A percentile compares a stretch with the other conserved stretches of the same genome.
Conservation (phyloP, 2,888 invertebrate genomes). For the Habrosyne pyritoides region DNA sequence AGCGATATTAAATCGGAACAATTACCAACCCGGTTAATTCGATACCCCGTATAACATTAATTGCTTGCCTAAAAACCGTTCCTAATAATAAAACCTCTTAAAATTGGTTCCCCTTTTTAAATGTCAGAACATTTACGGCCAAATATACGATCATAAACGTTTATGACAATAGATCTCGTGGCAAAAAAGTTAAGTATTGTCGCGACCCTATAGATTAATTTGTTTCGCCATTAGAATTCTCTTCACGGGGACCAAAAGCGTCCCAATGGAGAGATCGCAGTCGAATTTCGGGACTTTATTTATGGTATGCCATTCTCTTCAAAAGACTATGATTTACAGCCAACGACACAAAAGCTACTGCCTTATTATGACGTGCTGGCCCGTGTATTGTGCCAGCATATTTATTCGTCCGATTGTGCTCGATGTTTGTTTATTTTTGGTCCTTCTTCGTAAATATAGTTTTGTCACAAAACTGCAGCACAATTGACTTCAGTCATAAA, state of each 20-base stretch:
- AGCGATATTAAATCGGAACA: constrained; percentile 62
- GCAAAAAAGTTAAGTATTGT: constrained; percentile 62
- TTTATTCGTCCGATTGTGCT: constrained; percentile 75
- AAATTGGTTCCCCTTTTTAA: constrained; percentile 42
- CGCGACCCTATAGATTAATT: constrained; percentile 75
- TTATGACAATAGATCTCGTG: constrained; percentile 47
- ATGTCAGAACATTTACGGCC: constrained; percentile 34
- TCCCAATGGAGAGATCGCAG: constrained; percentile 64
- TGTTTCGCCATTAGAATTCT: constrained; percentile 75
- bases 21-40: constrained; percentile 47
- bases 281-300: constrained; percentile 75
- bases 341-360: constrained; percentile 73
- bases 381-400: constrained; percentile 77
- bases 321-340: constrained; percentile 82
- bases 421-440: constrained; percentile 80
- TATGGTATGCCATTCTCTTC: constrained; percentile 79
- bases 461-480: constrained; percentile 70
- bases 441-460: constrained; percentile 76
- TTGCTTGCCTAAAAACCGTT: constrained; percentile 27
- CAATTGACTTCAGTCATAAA: constrained; percentile 67
- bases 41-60: constrained; percentile 29
- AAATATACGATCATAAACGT: constrained; percentile 48
- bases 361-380: constrained; percentile 81
- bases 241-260: constrained; percentile 65
- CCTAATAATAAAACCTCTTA: constrained; percentile 26